Conservation (phyloP, 2,113 vertebrate genomes). For the Eclectus roratus region DNA sequence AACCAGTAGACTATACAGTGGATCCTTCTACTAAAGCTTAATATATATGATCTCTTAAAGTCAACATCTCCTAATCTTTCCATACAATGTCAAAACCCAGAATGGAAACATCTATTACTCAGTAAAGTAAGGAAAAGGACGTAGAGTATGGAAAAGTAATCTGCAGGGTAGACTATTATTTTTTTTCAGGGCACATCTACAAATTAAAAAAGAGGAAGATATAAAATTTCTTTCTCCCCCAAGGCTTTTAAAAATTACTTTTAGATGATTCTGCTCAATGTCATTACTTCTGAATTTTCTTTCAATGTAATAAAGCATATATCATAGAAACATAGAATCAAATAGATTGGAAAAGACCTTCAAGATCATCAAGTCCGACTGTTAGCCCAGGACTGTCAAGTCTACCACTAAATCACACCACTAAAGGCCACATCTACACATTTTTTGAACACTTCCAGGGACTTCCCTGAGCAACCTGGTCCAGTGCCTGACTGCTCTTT, state of each 20-base stretch:
- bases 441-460: not conserved
- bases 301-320: not conserved
- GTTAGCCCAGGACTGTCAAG: not conserved
- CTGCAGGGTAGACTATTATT: not conserved
- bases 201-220: not conserved
- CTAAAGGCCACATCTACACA: not conserved
- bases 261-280: not conserved
- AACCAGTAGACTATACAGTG: not conserved
- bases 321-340: not conserved
- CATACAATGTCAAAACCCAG: constrained; percentile 61
- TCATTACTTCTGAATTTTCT: not conserved
- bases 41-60: constrained; percentile 79
- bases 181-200: not conserved
- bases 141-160: not conserved
- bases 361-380: not conserved
- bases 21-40: constrained; percentile 73
- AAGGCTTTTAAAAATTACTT: not conserved
- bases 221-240: not conserved
- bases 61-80: constrained; percentile 78
- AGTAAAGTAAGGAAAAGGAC: not conserved
- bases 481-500: not conserved
- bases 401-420: not conserved
- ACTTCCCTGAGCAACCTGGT: not conserved
- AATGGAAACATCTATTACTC: constrained; percentile 59
- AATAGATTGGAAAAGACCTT: not conserved